Conservation (phyloP, 2,888 invertebrate species). For the Coelinius sp. region DNA sequence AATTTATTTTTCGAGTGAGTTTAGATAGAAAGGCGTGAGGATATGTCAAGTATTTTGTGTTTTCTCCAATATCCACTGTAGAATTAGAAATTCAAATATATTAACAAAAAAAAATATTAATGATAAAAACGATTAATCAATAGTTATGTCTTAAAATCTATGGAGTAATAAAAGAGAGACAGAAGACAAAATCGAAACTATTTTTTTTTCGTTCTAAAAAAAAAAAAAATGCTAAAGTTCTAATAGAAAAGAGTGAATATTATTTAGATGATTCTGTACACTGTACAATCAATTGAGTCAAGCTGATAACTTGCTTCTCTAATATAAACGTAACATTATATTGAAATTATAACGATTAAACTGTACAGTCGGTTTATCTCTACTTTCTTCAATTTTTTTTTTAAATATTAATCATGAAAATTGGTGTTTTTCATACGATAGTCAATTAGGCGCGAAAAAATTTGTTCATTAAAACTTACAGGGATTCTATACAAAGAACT, state of each 20-base stretch:
- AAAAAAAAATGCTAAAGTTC: not conserved
- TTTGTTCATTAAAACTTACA: constrained; percentile 43
- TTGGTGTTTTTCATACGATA: constrained; percentile 22
- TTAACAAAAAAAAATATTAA: constrained; percentile 45
- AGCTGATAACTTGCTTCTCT: constrained; percentile 46
- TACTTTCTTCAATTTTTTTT: constrained; percentile 23
- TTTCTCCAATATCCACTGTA: not conserved
- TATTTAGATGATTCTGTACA: constrained; percentile 53
- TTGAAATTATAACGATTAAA: constrained; percentile 31
- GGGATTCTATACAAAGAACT: constrained; percentile 50
- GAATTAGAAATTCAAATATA: constrained; percentile 14
- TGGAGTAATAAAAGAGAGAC: constrained; percentile 24
- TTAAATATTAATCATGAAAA: constrained; percentile 41
- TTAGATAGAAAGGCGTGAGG: constrained; percentile 43
- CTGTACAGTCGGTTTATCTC: constrained; percentile 27
- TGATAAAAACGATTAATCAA: constrained; percentile 25
- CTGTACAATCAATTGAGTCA: constrained; percentile 52
- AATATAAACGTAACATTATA: constrained; percentile 36
- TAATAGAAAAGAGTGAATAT: constrained; percentile 14
- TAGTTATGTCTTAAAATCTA: constrained; percentile 25
- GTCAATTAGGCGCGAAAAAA: constrained; percentile 23
- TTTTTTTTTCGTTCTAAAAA: constrained; percentile 29
- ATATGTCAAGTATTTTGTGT: constrained; percentile 45
- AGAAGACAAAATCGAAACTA: constrained; percentile 41
- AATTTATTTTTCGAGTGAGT: not conserved